A percentile compares a stretch with the other conserved stretches of the same genome.
phyloP scores from a whole-genome alignment of 1,140 invertebrate genomes.

The Homarus americanus region DNA sequence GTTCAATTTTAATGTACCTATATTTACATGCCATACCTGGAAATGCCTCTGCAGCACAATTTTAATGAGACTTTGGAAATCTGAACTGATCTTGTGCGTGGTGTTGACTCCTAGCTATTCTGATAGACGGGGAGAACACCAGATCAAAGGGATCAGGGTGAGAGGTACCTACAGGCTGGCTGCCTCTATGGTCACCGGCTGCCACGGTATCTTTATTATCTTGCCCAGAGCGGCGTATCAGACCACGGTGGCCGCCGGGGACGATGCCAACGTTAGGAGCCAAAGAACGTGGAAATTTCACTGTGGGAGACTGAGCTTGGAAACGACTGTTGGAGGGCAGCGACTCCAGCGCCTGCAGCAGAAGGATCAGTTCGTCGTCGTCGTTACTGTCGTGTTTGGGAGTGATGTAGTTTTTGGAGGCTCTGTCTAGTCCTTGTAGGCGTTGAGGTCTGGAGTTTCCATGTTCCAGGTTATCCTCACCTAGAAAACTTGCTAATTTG shows the following conservation, averaged over 20 bases:
- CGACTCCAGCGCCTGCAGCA: neutral
- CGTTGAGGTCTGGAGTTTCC: neutral
- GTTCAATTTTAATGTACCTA: neutral
- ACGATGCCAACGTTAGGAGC: neutral
- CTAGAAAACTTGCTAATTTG: neutral
- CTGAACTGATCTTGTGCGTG: neutral
- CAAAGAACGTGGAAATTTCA: no score
- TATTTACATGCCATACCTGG: neutral
- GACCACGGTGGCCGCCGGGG: neutral
- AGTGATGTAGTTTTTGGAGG: neutral
- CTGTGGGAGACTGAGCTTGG: neutral
- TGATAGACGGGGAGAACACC: no score
- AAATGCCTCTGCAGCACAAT: no score
- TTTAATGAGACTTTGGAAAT: neutral
- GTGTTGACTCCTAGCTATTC: neutral
- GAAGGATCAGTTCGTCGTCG: neutral
- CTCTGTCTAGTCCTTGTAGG: no score
- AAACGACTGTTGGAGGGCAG: neutral
- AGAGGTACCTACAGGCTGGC: no score
- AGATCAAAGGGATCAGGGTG: no score
- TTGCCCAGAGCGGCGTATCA: neutral
- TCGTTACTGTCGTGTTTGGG: neutral
- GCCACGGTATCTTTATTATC: neutral
- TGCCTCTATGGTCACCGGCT: neutral
- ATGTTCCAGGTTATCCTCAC: neutral